A percentile compares a stretch with the other conserved stretches of the same genome.
Conservation (phyloP, 2,113 vertebrate genomes). For the Phalacrocorax brasilianus region DNA sequence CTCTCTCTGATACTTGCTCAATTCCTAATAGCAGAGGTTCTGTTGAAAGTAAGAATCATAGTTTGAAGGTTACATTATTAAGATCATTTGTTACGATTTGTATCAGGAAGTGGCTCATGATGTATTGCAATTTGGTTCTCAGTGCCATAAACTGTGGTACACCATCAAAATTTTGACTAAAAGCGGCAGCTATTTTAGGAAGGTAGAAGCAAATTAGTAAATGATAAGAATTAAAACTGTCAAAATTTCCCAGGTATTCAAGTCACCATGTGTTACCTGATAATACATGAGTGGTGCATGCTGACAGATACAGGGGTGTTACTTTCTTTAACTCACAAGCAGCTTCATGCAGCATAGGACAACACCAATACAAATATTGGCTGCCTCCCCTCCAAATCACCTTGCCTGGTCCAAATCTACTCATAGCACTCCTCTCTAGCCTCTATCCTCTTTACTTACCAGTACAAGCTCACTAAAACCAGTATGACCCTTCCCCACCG, state of each 20-base stretch:
- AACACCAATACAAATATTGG: background rate
- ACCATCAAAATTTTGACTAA: too few relatives aligned
- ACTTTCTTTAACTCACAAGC: background rate
- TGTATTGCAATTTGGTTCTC: too few relatives aligned
- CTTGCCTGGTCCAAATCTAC: background rate
- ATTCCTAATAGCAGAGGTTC: too few relatives aligned
- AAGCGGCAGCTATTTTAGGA: too few relatives aligned
- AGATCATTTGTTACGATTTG: too few relatives aligned
- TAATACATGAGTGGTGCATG: accelerated
- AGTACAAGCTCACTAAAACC: background rate
- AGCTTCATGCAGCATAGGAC: background rate
- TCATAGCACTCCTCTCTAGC: background rate
- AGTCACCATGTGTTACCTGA: background rate
- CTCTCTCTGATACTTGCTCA: too few relatives aligned
- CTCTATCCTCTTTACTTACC: background rate
- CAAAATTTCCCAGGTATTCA: background rate
- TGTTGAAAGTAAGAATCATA: too few relatives aligned
- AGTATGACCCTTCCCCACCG: background rate
- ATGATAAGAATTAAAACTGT: too few relatives aligned
- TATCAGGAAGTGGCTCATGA: too few relatives aligned
- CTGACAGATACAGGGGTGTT: background rate
- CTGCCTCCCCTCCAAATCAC: background rate
- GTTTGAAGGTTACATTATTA: too few relatives aligned
- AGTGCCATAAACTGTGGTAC: too few relatives aligned
- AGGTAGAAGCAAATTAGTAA: too few relatives aligned